Conservation (phyloP, 2,797 vertebrate genomes). For the Scleropages formosus region DNA sequence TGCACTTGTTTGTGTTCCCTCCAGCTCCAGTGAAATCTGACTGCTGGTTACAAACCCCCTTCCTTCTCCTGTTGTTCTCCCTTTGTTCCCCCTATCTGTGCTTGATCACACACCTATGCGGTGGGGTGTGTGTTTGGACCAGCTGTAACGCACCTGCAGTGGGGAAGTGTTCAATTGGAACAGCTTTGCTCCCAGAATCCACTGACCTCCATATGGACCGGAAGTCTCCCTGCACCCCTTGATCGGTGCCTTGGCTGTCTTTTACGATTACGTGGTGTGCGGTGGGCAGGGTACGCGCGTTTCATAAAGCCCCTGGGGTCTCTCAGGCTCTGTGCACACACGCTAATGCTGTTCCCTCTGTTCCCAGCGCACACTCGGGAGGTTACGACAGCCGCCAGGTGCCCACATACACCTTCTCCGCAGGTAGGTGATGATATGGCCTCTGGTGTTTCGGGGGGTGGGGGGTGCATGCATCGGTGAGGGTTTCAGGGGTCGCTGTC, state of each 20-base stretch:
- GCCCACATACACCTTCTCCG: constrained; percentile 64
- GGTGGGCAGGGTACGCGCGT: no score
- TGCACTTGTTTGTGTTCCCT: no score
- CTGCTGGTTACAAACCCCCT: no score
- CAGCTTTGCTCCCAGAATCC: constrained; percentile 46
- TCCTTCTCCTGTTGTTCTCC: no score
- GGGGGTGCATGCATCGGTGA: constrained; percentile 5
- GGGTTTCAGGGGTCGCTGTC: neutral
- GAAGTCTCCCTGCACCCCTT: constrained; percentile 49
- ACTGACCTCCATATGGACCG: constrained; percentile 37
- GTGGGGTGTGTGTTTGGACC: constrained; percentile 46
- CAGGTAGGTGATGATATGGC: constrained; percentile 46
- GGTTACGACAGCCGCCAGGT: constrained; percentile 57
- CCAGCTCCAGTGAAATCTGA: no score
- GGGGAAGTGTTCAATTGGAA: constrained; percentile 61
- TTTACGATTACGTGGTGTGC: no score
- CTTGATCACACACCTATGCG: constrained; percentile 56
- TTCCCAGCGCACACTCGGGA: constrained; percentile 53
- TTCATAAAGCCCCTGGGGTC: constrained; percentile 62
- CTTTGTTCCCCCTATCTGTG: no score
- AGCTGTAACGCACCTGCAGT: neutral
- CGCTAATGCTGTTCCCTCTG: neutral
- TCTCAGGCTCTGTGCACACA: neutral
- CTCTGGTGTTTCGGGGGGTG: no score
- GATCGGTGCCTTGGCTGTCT: constrained; percentile 62